A percentile compares a stretch with the other conserved stretches of the same genome.
Evolutionary conservation across 2,797 vertebrate species (phyloP).

Genomic region (Spinibarbus caldwelli): DNA sequence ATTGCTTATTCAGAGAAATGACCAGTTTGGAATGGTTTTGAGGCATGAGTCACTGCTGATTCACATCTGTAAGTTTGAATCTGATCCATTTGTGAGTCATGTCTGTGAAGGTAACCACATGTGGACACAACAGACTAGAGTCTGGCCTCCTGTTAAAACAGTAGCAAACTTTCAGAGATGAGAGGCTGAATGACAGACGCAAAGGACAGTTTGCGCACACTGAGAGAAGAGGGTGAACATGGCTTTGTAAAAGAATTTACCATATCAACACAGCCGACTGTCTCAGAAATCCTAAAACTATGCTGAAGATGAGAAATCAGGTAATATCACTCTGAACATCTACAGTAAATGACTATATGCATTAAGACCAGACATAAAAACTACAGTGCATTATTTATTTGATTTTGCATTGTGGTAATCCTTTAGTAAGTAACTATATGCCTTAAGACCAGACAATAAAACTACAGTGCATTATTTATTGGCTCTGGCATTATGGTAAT

Average conservation of each 20-base stretch:
- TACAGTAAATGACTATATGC: background rate
- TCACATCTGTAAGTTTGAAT: slow-evolving; percentile 51
- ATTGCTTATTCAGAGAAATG: slow-evolving; percentile 10
- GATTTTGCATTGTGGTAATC: background rate
- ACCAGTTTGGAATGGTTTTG: slow-evolving; percentile 27
- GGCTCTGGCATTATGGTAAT: slow-evolving; percentile 6
- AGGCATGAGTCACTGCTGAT: slow-evolving; percentile 46
- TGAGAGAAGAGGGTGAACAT: slow-evolving; percentile 53
- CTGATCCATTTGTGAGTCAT: slow-evolving; percentile 56
- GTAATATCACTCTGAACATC: background rate
- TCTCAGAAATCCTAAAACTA: slow-evolving; percentile 42
- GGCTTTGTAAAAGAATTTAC: slow-evolving; percentile 65
- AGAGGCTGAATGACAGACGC: slow-evolving; percentile 18
- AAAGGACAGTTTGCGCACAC: slow-evolving; percentile 15
- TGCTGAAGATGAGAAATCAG: slow-evolving; percentile 7
- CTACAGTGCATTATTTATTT: background rate
- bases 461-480: background rate
- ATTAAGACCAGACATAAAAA: too few species aligned
- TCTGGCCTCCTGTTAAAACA: slow-evolving; percentile 4
- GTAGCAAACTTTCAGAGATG: slow-evolving; percentile 33
- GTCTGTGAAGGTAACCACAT: slow-evolving; percentile 46
- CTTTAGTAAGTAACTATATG: background rate
- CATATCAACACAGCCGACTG: slow-evolving; percentile 57
- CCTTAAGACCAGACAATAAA: background rate
- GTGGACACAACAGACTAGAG: slow-evolving; percentile 37